Evolutionary conservation across 2,888 invertebrate species (phyloP), one percentile per base, ranked within the genome.

Genomic region (Ischnura elegans): DNA sequence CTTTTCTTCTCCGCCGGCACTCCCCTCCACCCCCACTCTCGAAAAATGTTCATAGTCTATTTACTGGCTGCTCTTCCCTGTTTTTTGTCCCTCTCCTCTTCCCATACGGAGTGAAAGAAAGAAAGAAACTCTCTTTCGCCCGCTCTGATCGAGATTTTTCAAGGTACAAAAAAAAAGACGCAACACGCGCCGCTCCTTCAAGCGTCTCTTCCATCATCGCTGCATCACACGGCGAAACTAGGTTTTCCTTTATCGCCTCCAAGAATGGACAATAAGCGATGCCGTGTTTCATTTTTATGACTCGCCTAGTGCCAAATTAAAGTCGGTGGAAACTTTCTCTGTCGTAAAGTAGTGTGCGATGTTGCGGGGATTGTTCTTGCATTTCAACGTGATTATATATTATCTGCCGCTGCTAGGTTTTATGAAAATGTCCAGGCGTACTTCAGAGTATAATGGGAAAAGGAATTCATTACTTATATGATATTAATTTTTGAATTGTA

Each of bases 21-120:
- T n/a, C n/a, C n/a, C n/a, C n/a, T n/a, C n/a, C n/a, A n/a, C 36
- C 55, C 42, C 61, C 61, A 43, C 90, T 43, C 61, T 61, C 55
- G 19, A 43, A 42, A 42, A 42, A 21, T 90, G 66, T 90, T 90
- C 90, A 90, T 90, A 90, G 55, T 90, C 90, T 90, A 61, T 90
- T 90, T 90, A 66, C 90, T 61, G 90, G 45, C 21, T 6, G 86
- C 29, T 42, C 66, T 61, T 90, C 46, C 55, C 51, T 51, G n/a
- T 51, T 51, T 42, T 25, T 55, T 90, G 21, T 55, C 90, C 2
- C 43, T 43, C 51, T n/a, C n/a, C n/a, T n/a, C n/a, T n/a, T n/a
- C n/a, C n/a, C n/a, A n/a, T n/a, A n/a, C n/a, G n/a, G n/a, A n/a
- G n/a, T n/a, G n/a, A n/a, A n/a, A n/a, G n/a, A n/a, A n/a, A n/a